These are phyloP conservation scores for Alloplasta piceator DNA, from an alignment of 2,888 invertebrate genomes.

Conservation along the genomic window DNA sequence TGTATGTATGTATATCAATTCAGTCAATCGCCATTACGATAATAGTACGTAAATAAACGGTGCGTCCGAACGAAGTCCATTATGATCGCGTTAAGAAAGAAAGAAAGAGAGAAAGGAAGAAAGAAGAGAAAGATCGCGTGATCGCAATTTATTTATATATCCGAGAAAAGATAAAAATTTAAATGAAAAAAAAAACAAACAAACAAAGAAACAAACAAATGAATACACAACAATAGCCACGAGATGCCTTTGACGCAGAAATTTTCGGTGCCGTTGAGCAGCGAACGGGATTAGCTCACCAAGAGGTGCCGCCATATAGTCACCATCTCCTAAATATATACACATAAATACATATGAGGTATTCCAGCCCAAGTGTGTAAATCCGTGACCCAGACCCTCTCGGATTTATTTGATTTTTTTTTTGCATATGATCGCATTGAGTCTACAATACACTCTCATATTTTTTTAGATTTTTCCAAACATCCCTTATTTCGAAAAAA, in stretches of 20 bases:
- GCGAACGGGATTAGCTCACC: conserved; percentile 61
- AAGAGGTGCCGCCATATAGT: conserved; percentile 53
- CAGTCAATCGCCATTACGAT: conserved; percentile 44
- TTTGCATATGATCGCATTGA: too few relatives aligned
- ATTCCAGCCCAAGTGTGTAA: too few relatives aligned
- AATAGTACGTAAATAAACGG: conserved; percentile 45
- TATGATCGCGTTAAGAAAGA: conserved; percentile 60
- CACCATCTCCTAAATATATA: conserved; percentile 51
- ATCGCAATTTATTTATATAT: conserved; percentile 78
- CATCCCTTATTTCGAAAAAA: too few relatives aligned
- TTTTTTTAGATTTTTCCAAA: too few relatives aligned
- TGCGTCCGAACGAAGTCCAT: conserved; percentile 55
- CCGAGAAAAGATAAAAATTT: conserved; percentile 72
- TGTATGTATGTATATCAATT: conserved; percentile 18
- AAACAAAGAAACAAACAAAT: conserved; percentile 65
- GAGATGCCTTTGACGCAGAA: conserved; percentile 81
- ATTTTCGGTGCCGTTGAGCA: conserved; percentile 78
- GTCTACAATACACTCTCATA: too few relatives aligned
- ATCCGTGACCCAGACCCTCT: too few relatives aligned
- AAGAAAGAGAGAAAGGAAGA: conserved; percentile 54
- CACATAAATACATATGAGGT: too few relatives aligned
- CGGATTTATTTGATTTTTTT: too few relatives aligned
- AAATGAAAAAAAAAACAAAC: conserved; percentile 63
- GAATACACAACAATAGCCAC: conserved; percentile 80
- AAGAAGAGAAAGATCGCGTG: conserved; percentile 65